A percentile compares a stretch with the other conserved stretches of the same genome.
These are phyloP conservation scores for Hypercompe scribonia DNA, from an alignment of 2,888 invertebrate species.

Conservation along the genomic window DNA sequence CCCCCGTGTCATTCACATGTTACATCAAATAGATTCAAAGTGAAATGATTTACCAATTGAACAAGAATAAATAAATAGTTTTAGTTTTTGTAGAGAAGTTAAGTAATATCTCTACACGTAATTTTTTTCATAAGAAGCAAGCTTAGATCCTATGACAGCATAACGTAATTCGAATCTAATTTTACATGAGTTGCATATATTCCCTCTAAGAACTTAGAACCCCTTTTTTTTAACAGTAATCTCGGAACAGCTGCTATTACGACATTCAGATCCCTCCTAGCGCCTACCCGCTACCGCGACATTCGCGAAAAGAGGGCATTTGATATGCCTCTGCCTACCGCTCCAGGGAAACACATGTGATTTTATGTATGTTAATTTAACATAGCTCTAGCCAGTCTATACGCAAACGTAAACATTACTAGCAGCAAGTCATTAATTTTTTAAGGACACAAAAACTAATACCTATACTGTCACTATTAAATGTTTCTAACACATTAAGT, in stretches of 20 bases:
- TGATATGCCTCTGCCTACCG: too few species aligned
- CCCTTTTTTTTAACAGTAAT: too few species aligned
- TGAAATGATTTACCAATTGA: not conserved
- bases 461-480: not conserved
- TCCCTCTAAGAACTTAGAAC: too few species aligned
- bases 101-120: too few species aligned
- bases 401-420: not conserved
- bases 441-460: not conserved
- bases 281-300: too few species aligned
- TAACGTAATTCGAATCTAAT: not conserved
- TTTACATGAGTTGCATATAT: too few species aligned
- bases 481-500: not conserved
- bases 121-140: not conserved
- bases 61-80: not conserved
- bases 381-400: not conserved
- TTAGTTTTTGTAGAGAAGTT: not conserved
- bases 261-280: too few species aligned
- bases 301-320: too few species aligned
- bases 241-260: too few species aligned
- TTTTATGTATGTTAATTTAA: too few species aligned
- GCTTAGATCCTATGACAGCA: not conserved
- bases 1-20: not conserved
- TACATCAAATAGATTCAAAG: constrained; percentile 8
- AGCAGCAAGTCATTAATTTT: not conserved
- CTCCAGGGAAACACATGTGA: too few species aligned